These are phyloP conservation scores for Pteria penguin DNA, from an alignment of 2,888 invertebrate genomes.

Conservation along the genomic window DNA sequence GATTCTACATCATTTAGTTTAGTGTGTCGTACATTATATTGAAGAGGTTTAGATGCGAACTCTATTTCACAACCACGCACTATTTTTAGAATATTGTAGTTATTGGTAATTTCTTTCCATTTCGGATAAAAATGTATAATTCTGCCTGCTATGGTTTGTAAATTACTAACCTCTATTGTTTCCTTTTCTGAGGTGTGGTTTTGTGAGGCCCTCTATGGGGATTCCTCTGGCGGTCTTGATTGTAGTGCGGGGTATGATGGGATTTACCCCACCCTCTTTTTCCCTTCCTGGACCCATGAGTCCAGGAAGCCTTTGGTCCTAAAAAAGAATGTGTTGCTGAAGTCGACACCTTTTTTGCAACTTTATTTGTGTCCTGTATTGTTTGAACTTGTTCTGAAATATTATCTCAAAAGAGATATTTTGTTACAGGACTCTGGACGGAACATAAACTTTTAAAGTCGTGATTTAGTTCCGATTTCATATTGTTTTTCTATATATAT, in stretches of 20 bases:
- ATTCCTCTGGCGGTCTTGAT: background rate
- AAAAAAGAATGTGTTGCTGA: background rate
- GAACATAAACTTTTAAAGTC: constrained; percentile 12
- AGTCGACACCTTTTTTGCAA: background rate
- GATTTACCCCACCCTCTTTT: background rate
- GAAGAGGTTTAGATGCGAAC: background rate
- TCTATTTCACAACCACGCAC: constrained; percentile 1
- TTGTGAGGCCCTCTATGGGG: too few species aligned
- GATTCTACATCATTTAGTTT: background rate
- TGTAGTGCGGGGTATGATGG: background rate
- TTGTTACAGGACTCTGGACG: background rate
- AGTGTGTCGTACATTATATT: background rate
- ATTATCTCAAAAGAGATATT: constrained; percentile 9
- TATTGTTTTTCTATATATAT: background rate
- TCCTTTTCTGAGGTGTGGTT: background rate
- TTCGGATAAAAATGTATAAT: background rate
- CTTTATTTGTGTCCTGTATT: constrained; percentile 7
- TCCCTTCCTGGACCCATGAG: background rate
- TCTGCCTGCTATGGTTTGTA: background rate
- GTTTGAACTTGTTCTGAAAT: constrained; percentile 15
- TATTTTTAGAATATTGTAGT: constrained; percentile 6
- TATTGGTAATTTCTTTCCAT: background rate
- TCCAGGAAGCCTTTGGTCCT: constrained; percentile 10
- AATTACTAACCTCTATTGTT: background rate
- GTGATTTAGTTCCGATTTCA: background rate